Evolutionary conservation across 1,140 invertebrate species (phyloP).

Genomic region (Aphidius ervi): DNA sequence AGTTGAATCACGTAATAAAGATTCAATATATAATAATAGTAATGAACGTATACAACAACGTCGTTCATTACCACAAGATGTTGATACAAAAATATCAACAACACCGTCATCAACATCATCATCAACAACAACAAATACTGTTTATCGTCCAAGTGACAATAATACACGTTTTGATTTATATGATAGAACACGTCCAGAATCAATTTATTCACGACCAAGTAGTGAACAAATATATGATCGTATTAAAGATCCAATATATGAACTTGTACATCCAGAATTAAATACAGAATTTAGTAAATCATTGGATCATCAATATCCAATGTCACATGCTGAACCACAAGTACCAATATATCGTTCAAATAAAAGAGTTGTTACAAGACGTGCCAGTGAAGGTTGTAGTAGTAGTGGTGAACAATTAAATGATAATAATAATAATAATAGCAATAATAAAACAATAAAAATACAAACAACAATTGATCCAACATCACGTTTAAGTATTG

Average conservation of each 20-base stretch:
- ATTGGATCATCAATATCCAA: conserved; percentile 42
- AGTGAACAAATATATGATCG: conserved; percentile 49
- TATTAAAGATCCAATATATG: conserved; percentile 48
- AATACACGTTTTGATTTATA: conserved; percentile 36
- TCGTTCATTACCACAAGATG: conserved; percentile 21
- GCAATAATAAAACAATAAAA: conserved; percentile 32
- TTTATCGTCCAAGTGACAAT: conserved; percentile 23
- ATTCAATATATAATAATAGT: conserved; percentile 15
- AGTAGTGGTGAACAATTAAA: conserved; percentile 45
- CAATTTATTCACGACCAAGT: conserved; percentile 38
- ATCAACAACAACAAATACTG: conserved; percentile 14
- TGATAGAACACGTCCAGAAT: conserved; percentile 39
- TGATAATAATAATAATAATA: conserved; percentile 39
- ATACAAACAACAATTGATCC: conserved; percentile 36
- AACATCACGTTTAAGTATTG: conserved; percentile 47
- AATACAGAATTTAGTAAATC: conserved; percentile 35
- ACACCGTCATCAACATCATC: conserved; percentile 13
- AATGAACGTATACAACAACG: conserved; percentile 16
- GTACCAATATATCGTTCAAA: conserved; percentile 52
- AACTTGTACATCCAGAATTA: conserved; percentile 40
- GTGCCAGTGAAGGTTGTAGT: conserved; percentile 55
- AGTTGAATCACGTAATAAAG: conserved; percentile 27
- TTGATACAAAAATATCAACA: conserved; percentile 8
- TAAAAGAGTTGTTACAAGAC: conserved; percentile 39
- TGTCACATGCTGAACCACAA: conserved; percentile 53